Evolutionary conservation across 2,797 vertebrate genomes (phyloP).

Genomic region (Pseudochaenichthys georgianus): DNA sequence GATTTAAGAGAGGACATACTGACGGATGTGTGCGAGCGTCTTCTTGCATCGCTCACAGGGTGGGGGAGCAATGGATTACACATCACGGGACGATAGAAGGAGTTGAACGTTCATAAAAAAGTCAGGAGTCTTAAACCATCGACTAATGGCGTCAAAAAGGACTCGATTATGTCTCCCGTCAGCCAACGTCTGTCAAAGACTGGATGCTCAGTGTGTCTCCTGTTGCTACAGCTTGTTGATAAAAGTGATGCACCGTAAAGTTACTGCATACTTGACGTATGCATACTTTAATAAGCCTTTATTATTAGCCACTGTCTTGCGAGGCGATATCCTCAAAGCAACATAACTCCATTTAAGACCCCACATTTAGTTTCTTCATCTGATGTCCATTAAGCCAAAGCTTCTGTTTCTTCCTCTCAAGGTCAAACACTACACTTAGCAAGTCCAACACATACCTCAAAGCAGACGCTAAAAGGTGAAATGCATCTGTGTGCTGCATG

Average conservation of each 20-base stretch:
- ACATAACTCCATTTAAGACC: conserved; percentile 21
- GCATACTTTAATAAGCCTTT: conserved; percentile 11
- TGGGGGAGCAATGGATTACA: too few species aligned
- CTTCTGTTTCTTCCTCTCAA: conserved; percentile 22
- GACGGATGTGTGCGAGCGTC: conserved; percentile 7
- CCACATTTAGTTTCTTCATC: conserved; percentile 13
- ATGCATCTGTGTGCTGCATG: too few species aligned
- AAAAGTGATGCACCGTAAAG: not conserved
- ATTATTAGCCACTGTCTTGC: not conserved
- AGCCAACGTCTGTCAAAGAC: too few species aligned
- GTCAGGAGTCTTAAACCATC: too few species aligned
- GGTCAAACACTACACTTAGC: not conserved
- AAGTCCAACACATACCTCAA: not conserved
- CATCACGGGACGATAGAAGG: too few species aligned
- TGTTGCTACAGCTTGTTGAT: too few species aligned
- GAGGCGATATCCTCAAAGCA: conserved; percentile 29
- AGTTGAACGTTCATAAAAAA: too few species aligned
- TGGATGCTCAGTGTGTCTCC: too few species aligned
- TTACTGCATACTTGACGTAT: not conserved
- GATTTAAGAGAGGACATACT: conserved; percentile 2
- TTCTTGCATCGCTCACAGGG: not conserved
- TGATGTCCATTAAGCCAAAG: conserved; percentile 19
- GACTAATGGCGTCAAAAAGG: too few species aligned
- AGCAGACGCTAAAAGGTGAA: too few species aligned
- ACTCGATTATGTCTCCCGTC: too few species aligned